Conservation (phyloP, 2,113 vertebrate species). For the Phrynosoma blainvillii region DNA sequence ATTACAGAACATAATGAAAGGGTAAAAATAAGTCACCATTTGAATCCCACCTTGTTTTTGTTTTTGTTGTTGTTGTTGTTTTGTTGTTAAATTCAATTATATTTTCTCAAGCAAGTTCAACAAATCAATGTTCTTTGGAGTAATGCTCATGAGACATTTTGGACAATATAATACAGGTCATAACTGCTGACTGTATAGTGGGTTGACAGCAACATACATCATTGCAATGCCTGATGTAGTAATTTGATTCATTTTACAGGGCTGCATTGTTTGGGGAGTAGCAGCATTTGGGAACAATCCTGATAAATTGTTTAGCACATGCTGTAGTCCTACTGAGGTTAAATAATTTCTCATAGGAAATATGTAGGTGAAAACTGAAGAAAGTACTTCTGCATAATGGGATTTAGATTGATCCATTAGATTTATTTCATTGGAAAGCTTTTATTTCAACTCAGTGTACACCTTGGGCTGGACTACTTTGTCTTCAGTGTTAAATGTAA, state of each 20-base stretch:
- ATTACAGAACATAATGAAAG: neutral
- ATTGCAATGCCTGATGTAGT: neutral
- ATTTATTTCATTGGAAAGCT: conserved; percentile 41
- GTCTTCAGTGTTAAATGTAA: neutral
- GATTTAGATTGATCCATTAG: neutral
- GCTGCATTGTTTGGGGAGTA: neutral
- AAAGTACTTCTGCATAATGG: conserved; percentile 16
- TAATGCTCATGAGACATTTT: neutral
- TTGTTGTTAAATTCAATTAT: neutral
- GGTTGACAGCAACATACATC: neutral
- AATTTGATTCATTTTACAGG: conserved; percentile 11
- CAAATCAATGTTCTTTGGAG: neutral
- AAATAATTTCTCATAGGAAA: conserved; percentile 19
- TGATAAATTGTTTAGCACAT: conserved; percentile 10
- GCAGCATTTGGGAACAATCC: neutral
- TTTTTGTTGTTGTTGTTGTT: too few species aligned
- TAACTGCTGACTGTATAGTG: neutral
- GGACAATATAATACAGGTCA: neutral
- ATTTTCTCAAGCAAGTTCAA: neutral
- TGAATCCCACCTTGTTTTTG: neutral
- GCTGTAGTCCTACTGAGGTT: neutral
- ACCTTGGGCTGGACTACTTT: conserved; percentile 7
- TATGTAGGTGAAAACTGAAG: neutral
- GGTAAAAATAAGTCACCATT: neutral
- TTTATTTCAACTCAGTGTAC: neutral